Percentiles rank a stretch among this genome's conserved stretches.
These are phyloP conservation scores for Eledone cirrhosa DNA, from an alignment of 2,888 invertebrate genomes.

Conservation along the genomic window DNA sequence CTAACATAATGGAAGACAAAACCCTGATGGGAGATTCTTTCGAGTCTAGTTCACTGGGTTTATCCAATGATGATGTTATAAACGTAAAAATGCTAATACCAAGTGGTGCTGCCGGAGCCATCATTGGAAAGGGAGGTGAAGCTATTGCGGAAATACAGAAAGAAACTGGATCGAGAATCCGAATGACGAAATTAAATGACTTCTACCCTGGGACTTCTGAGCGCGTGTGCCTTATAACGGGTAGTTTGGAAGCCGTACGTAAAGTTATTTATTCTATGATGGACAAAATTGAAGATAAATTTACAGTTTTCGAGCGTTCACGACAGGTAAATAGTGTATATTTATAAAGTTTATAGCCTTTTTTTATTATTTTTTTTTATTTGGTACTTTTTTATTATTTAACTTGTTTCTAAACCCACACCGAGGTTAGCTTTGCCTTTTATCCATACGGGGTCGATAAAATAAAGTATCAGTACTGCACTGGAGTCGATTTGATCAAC, in stretches of 20 bases:
- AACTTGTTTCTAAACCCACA: too few species aligned
- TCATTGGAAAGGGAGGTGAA: constrained; percentile 14
- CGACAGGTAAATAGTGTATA: background rate
- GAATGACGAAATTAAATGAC: constrained; percentile 20
- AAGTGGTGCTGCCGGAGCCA: background rate
- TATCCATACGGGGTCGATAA: too few species aligned
- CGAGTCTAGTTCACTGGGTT: too few species aligned
- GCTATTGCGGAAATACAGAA: constrained; percentile 17
- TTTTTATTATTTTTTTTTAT: too few species aligned
- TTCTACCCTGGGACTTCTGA: constrained; percentile 50
- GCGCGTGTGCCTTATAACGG: constrained; percentile 55
- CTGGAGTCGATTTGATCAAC: too few species aligned
- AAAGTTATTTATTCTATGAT: constrained; percentile 47
- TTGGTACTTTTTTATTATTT: too few species aligned
- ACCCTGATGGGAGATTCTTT: too few species aligned
- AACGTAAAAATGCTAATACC: constrained; percentile 8
- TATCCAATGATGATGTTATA: background rate
- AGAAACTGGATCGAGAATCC: background rate
- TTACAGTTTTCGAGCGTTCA: constrained; percentile 5
- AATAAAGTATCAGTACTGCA: too few species aligned
- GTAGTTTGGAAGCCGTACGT: constrained; percentile 44
- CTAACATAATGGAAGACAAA: too few species aligned
- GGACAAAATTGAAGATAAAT: constrained; percentile 47
- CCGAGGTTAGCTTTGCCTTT: too few species aligned
- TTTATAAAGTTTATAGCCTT: too few species aligned